These are phyloP conservation scores for Ellobius talpinus DNA, from an alignment of 2,113 vertebrate species.

Conservation along the genomic window DNA sequence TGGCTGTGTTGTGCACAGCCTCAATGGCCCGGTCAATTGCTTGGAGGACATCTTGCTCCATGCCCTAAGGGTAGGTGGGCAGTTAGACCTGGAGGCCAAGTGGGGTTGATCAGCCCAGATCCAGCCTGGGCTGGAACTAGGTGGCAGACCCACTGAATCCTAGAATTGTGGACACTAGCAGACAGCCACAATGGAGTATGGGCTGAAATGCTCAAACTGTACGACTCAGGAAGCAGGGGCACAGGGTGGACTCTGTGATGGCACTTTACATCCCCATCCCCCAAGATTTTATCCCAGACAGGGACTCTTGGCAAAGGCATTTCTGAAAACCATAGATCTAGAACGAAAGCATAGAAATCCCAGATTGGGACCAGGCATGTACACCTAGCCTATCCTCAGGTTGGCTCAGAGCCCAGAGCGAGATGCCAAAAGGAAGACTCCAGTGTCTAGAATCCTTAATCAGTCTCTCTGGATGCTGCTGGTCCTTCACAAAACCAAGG, in stretches of 20 bases:
- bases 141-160: neutral
- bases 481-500: conserved; percentile 54
- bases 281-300: neutral
- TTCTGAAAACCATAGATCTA: neutral
- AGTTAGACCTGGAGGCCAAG: neutral
- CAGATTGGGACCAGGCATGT: neutral
- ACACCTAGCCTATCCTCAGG: neutral
- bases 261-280: accelerated
- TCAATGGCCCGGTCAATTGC: conserved; percentile 98
- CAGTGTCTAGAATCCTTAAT: conserved; percentile 23
- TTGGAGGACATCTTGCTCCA: conserved; percentile 97
- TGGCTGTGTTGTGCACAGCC: conserved; percentile 96
- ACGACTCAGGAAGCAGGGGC: neutral
- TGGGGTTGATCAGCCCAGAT: neutral
- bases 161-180: neutral
- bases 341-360: neutral
- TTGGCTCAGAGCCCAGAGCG: conserved; percentile 28
- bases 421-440: conserved; percentile 31
- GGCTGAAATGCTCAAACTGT: neutral
- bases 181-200: neutral
- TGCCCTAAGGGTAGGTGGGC: conserved; percentile 86
- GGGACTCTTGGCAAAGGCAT: neutral
- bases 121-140: neutral
- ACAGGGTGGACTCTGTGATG: neutral
- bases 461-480: conserved; percentile 15